phyloP scores from a whole-genome alignment of 2,113 vertebrate genomes.

The Rissa tridactyla region DNA sequence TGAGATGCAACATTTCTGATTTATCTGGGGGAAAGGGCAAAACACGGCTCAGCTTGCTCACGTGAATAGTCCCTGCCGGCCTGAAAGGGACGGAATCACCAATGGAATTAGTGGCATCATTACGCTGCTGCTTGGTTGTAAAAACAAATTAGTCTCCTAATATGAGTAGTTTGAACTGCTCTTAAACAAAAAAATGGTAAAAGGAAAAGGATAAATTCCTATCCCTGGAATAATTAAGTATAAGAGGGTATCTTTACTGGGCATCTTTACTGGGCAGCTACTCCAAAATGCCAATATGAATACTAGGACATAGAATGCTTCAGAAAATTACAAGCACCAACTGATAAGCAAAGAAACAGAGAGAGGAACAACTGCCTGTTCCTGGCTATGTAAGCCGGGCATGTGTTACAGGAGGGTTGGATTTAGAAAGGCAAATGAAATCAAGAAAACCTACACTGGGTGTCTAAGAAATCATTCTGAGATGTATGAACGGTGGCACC shows the following conservation, averaged over 20 bases:
- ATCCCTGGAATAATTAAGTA: neutral
- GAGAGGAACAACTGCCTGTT: neutral
- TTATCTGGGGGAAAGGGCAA: neutral
- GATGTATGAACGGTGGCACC: slow-evolving; percentile 21
- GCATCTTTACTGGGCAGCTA: neutral
- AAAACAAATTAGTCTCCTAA: slow-evolving; percentile 13
- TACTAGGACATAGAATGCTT: neutral
- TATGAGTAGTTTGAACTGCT: neutral
- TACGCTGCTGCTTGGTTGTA: neutral
- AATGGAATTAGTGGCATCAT: neutral
- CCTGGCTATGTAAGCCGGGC: neutral
- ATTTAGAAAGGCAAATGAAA: slow-evolving; percentile 26
- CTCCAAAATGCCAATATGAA: neutral
- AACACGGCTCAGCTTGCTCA: neutral
- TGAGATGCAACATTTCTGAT: neutral
- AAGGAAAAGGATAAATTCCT: neutral
- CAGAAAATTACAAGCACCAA: neutral
- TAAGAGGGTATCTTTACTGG: neutral
- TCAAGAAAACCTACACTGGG: neutral
- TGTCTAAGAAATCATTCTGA: slow-evolving; percentile 42
- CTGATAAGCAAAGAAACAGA: neutral
- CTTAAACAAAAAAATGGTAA: neutral
- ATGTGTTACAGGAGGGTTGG: neutral
- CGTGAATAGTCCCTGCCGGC: neutral
- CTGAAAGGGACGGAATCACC: neutral